Evolutionary conservation across 2,797 vertebrate genomes (phyloP).

Genomic region (Aselliscus stoliczkanus): DNA sequence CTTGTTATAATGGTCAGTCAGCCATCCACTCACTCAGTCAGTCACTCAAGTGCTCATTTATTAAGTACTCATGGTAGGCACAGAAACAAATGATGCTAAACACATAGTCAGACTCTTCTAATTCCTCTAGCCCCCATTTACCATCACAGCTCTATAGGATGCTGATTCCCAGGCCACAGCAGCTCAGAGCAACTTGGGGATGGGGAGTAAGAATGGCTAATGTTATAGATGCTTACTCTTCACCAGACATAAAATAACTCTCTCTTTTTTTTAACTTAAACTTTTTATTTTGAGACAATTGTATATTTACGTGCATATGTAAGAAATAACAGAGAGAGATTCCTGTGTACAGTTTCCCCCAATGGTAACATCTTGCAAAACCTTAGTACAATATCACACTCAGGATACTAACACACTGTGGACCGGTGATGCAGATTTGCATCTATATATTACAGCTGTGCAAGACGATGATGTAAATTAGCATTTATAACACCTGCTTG

Average conservation of each 20-base stretch:
- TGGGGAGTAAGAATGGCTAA: background rate
- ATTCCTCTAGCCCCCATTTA: background rate
- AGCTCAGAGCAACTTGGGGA: background rate
- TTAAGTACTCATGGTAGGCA: background rate
- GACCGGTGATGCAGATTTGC: too few species aligned
- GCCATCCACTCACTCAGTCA: background rate
- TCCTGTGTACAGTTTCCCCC: rapidly evolving
- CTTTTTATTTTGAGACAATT: background rate
- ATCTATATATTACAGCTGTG: too few species aligned
- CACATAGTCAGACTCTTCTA: background rate
- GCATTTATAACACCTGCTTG: too few species aligned
- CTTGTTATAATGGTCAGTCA: background rate
- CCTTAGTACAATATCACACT: rapidly evolving
- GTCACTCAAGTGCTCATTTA: background rate
- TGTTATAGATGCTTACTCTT: background rate
- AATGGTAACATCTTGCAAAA: background rate
- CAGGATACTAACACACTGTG: too few species aligned
- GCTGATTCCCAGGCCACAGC: background rate
- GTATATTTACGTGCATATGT: background rate
- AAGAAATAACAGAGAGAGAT: background rate
- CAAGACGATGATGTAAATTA: too few species aligned
- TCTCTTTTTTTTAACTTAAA: background rate
- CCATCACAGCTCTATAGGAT: background rate
- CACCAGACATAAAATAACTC: background rate
- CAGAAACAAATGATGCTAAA: background rate